These are phyloP conservation scores for Xenus cinereus DNA, from an alignment of 2,113 vertebrate species.

Conservation along the genomic window DNA sequence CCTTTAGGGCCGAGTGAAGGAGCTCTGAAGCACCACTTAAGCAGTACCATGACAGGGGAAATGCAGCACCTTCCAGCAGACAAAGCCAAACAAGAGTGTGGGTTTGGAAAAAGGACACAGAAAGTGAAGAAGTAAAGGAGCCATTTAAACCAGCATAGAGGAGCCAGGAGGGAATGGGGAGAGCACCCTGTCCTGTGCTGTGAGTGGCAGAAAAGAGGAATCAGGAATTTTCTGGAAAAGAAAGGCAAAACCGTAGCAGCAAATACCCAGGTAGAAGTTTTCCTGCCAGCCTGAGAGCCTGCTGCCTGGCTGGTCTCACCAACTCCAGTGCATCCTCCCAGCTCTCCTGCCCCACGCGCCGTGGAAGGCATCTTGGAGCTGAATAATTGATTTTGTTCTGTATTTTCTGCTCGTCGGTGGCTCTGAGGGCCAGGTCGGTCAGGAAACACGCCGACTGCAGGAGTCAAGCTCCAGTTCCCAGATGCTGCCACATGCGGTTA, in stretches of 20 bases:
- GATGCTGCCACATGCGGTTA: neutral
- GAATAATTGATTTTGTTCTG: neutral
- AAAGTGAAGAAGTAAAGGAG: neutral
- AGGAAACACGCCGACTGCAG: neutral
- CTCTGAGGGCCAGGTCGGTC: neutral
- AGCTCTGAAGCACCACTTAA: neutral
- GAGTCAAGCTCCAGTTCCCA: neutral
- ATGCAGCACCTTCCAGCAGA: accelerated
- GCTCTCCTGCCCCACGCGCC: neutral
- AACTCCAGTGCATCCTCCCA: neutral
- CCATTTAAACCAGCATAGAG: neutral
- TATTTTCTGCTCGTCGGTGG: neutral
- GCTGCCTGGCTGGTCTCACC: neutral
- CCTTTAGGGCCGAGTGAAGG: neutral
- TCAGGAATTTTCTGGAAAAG: neutral
- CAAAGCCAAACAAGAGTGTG: neutral
- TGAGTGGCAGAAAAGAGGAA: neutral
- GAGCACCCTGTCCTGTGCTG: neutral
- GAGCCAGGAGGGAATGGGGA: neutral
- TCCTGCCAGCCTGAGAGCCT: neutral
- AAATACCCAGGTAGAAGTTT: neutral
- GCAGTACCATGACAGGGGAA: accelerated
- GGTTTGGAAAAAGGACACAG: neutral
- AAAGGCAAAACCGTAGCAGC: neutral
- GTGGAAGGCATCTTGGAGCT: neutral